Percentiles rank a stretch among this genome's conserved stretches.
phyloP scores from a whole-genome alignment of 2,113 vertebrate genomes.

The Ctenomys sociabilis region DNA sequence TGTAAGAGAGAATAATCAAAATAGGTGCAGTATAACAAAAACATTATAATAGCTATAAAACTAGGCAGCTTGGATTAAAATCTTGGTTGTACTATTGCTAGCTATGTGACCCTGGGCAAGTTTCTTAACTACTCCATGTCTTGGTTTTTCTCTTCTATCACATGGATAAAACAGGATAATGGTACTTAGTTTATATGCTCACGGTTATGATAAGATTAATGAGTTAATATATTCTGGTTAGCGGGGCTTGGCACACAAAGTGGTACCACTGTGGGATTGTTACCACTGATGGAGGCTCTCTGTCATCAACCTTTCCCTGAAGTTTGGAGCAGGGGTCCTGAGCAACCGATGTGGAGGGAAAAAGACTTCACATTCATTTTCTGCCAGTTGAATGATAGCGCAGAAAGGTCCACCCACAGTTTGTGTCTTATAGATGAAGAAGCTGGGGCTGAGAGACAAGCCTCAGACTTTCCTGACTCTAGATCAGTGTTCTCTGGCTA shows the following conservation, averaged over 20 bases:
- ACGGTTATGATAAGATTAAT: not conserved
- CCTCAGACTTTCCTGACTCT: not conserved
- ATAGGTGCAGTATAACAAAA: not conserved
- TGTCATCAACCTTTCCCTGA: not conserved
- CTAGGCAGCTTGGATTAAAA: not conserved
- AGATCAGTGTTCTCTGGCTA: not conserved
- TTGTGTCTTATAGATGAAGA: not conserved
- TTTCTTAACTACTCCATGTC: not conserved
- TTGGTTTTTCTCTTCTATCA: not conserved
- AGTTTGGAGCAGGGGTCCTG: not conserved
- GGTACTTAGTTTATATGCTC: not conserved
- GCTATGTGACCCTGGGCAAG: not conserved
- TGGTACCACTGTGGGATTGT: not conserved
- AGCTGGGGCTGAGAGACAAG: not conserved
- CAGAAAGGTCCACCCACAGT: not conserved
- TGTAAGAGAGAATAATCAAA: slow-evolving; percentile 3
- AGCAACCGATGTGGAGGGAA: not conserved
- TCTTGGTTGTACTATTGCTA: not conserved
- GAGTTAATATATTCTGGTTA: not conserved
- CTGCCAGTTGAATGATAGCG: not conserved
- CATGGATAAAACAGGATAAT: not conserved
- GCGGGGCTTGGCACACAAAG: not conserved
- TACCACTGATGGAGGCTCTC: not conserved
- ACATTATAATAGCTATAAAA: not conserved
- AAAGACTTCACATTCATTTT: not conserved